phyloP scores from a whole-genome alignment of 53 echinoderm and acorn worm genomes.

The Antedon mediterranea region DNA sequence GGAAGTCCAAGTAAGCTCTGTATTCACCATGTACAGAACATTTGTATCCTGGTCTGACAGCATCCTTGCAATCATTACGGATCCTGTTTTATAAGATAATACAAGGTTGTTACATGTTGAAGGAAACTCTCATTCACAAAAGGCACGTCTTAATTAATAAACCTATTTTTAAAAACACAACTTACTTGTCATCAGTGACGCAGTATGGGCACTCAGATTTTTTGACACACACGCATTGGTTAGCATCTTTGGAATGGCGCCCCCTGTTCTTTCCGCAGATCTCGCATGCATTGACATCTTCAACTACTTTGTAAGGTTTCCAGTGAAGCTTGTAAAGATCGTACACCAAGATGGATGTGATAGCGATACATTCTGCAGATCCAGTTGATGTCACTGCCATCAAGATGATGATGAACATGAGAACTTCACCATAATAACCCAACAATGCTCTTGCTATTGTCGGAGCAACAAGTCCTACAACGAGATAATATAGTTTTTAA shows the following conservation, averaged over 20 bases:
- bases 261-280: conserved; percentile 88
- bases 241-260: conserved; percentile 63
- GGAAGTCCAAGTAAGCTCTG: conserved; percentile 63
- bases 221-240: conserved; percentile 66
- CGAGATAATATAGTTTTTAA: too few relatives aligned
- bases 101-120: too few relatives aligned
- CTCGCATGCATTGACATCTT: conserved; percentile 70
- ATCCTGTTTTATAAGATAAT: not conserved
- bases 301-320: conserved; percentile 57
- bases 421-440: conserved; percentile 47
- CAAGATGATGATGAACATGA: conserved; percentile 74
- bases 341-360: conserved; percentile 82
- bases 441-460: conserved; percentile 58
- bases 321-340: conserved; percentile 89
- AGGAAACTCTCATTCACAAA: too few relatives aligned
- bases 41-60: conserved; percentile 65
- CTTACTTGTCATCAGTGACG: conserved; percentile 48
- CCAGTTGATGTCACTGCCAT: conserved; percentile 97
- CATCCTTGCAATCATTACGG: conserved; percentile 19
- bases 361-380: conserved; percentile 93
- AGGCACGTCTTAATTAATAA: too few relatives aligned
- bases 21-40: conserved; percentile 69
- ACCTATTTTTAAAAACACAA: too few relatives aligned
- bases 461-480: conserved; percentile 65
- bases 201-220: conserved; percentile 59